A percentile compares a stretch with the other conserved stretches of the same genome.
phyloP scores from a whole-genome alignment of 2,797 vertebrate genomes.

The Craterocephalus amniculus region DNA sequence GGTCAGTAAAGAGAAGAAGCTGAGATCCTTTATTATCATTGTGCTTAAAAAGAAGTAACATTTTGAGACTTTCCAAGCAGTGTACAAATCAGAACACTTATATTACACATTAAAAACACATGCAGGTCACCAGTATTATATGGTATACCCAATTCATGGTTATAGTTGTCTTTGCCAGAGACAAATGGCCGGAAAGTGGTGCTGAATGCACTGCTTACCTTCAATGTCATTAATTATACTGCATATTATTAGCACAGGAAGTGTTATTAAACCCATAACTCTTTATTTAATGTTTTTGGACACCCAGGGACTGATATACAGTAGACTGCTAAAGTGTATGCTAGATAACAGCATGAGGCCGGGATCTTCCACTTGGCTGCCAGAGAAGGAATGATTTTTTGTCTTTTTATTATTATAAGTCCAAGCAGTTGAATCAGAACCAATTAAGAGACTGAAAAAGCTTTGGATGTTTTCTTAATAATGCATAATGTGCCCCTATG shows the following conservation, averaged over 20 bases:
- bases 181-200: background rate
- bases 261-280: constrained; percentile 43
- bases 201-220: constrained; percentile 15
- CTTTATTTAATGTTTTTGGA: constrained; percentile 63
- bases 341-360: constrained; percentile 59
- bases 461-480: constrained; percentile 45
- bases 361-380: constrained; percentile 47
- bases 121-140: background rate
- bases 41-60: background rate
- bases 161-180: background rate
- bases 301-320: constrained; percentile 62
- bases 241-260: constrained; percentile 56
- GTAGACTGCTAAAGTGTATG: constrained; percentile 64
- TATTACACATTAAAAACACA: background rate
- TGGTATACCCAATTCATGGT: background rate
- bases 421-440: constrained; percentile 32
- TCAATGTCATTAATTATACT: constrained; percentile 54
- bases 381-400: constrained; percentile 42
- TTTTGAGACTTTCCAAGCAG: background rate
- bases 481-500: constrained; percentile 16
- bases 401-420: constrained; percentile 43
- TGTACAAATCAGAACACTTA: background rate
- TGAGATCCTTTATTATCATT: background rate
- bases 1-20: background rate
- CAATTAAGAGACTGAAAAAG: constrained; percentile 47